Percentiles rank a stretch among this genome's conserved stretches.
Evolutionary conservation across 2,888 invertebrate species (phyloP).

Genomic region (Drosophila conformis): DNA sequence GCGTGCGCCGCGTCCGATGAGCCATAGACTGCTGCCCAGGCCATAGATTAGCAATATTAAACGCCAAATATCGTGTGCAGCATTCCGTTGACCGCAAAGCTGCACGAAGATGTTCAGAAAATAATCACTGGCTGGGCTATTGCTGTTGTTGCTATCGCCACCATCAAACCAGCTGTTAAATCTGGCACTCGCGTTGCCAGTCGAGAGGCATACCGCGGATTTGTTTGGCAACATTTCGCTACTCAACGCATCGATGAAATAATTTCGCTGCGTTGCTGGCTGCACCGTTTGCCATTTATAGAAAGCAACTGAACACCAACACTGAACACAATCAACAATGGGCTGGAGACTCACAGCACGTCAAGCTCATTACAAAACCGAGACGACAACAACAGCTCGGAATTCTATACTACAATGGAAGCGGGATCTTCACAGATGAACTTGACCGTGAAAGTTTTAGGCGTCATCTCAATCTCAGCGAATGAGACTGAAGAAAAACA

Average conservation of each 20-base stretch:
- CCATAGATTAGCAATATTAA: constrained; percentile 78
- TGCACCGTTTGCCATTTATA: constrained; percentile 54
- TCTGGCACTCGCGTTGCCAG: constrained; percentile 48
- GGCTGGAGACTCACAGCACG: constrained; percentile 27
- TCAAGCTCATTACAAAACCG: constrained; percentile 38
- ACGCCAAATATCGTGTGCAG: constrained; percentile 75
- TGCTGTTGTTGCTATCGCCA: constrained; percentile 12
- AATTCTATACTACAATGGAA: constrained; percentile 65
- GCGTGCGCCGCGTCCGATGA: constrained; percentile 74
- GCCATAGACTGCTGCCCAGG: constrained; percentile 61
- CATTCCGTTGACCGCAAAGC: constrained; percentile 59
- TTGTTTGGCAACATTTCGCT: constrained; percentile 55
- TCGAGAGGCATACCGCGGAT: constrained; percentile 52
- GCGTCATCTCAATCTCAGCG: constrained; percentile 29
- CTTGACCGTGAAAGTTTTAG: constrained; percentile 82
- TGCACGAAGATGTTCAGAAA: constrained; percentile 63
- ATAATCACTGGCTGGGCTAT: constrained; percentile 47
- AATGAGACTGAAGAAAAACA: constrained; percentile 12
- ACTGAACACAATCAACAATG: constrained; percentile 19
- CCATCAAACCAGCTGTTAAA: constrained; percentile 39
- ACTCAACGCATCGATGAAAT: constrained; percentile 15
- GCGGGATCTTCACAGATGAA: constrained; percentile 66
- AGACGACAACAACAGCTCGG: constrained; percentile 36
- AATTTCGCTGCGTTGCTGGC: constrained; percentile 25
- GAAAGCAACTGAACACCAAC: constrained; percentile 51